Conservation (phyloP, 2,888 invertebrate genomes). For the Lochmaea capreae region DNA sequence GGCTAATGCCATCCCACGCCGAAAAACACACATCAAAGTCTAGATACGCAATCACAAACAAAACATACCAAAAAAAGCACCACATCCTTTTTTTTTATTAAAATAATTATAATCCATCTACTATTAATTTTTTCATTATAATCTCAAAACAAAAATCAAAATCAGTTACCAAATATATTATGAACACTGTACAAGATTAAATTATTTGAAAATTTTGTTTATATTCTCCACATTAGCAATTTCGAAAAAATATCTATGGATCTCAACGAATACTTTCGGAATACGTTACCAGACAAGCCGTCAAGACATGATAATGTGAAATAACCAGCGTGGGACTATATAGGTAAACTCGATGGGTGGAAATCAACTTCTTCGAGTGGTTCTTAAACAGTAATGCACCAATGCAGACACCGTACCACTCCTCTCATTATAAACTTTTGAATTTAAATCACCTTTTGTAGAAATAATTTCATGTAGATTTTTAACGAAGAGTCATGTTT, state of each 20-base stretch:
- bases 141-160: background rate
- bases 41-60: background rate
- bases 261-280: background rate
- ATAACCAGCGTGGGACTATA: conserved; percentile 30
- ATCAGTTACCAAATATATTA: background rate
- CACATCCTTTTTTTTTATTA: background rate
- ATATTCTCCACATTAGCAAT: no score
- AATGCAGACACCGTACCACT: conserved; percentile 18
- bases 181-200: no score
- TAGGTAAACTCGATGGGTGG: conserved; percentile 32
- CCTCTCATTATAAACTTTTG: conserved; percentile 25
- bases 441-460: conserved; percentile 30
- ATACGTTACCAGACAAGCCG: conserved; percentile 20
- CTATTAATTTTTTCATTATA: background rate
- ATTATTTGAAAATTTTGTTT: no score
- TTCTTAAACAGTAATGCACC: conserved; percentile 31
- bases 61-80: background rate
- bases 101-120: background rate
- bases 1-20: conserved; percentile 66
- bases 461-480: conserved; percentile 11
- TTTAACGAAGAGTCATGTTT: background rate
- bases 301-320: conserved; percentile 30
- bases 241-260: no score
- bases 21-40: conserved; percentile 2
- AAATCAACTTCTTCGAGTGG: conserved; percentile 32